phyloP scores from a whole-genome alignment of 2,797 vertebrate genomes.

The Rhabdomys pumilio region DNA sequence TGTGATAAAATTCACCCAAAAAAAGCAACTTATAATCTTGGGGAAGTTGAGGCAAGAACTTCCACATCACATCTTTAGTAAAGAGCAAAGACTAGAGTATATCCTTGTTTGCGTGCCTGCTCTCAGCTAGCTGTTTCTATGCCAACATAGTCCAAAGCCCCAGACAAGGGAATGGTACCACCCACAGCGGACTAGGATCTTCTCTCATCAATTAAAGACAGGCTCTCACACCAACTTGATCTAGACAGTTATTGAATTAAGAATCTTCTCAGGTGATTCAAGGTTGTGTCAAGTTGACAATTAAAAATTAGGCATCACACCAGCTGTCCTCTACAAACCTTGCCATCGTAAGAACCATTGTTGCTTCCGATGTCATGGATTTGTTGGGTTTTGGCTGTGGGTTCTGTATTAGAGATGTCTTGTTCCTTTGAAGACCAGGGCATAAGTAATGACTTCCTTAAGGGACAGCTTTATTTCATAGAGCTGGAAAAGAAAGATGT shows the following conservation, averaged over 20 bases:
- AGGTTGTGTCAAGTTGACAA: background rate
- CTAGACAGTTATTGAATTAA: background rate
- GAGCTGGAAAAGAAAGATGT: conserved; percentile 25
- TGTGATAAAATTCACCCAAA: background rate
- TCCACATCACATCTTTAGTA: background rate
- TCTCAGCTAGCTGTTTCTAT: background rate
- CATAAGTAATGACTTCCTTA: background rate
- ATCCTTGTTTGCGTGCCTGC: background rate
- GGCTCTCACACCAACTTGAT: background rate
- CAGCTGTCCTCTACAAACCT: background rate
- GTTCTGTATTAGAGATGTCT: conserved; percentile 34
- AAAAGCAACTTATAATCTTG: background rate
- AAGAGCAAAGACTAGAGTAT: background rate
- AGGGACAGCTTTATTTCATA: conserved; percentile 10
- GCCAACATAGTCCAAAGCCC: background rate
- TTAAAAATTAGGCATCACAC: background rate
- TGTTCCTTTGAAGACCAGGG: conserved; percentile 46
- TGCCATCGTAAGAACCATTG: background rate
- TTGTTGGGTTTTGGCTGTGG: conserved; percentile 13
- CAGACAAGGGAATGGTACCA: background rate
- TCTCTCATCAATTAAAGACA: background rate
- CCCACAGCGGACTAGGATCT: background rate
- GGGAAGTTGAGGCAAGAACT: background rate
- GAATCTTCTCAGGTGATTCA: background rate
- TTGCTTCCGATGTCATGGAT: background rate